phyloP scores from a whole-genome alignment of 2,888 invertebrate species.

The Proisotoma minuta region DNA sequence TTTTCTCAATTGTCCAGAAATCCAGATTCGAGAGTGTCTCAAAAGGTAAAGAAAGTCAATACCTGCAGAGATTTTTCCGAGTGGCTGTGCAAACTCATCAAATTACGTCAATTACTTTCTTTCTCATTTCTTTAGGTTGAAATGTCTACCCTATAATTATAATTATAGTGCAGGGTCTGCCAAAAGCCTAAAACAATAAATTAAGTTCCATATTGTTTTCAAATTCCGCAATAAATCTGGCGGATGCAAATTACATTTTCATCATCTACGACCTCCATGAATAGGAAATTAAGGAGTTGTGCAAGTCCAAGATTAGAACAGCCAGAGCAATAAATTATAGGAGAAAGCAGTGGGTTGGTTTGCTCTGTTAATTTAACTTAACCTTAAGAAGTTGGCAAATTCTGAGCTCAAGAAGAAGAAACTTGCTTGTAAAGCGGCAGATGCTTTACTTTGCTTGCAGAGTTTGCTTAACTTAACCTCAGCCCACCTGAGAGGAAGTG shows the following conservation, averaged over 20 bases:
- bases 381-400: not conserved
- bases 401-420: not conserved
- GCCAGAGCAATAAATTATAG: not conserved
- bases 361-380: not conserved
- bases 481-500: constrained; percentile 8
- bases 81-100: not conserved
- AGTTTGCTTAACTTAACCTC: not conserved
- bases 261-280: not conserved
- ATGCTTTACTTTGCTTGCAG: no score
- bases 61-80: not conserved
- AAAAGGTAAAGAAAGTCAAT: no score
- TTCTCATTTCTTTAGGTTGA: not conserved
- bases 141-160: no score
- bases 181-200: not conserved
- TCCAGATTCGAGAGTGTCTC: no score
- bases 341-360: not conserved
- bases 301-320: not conserved
- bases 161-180: not conserved
- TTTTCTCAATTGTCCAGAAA: no score
- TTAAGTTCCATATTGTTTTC: no score
- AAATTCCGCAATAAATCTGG: no score
- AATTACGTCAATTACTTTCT: not conserved
- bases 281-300: not conserved
- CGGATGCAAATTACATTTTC: not conserved
- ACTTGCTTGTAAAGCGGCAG: no score